Percentiles rank a stretch among this genome's conserved stretches.
phyloP scores from a whole-genome alignment of 2,113 vertebrate genomes.

The Eurypyga helias region DNA sequence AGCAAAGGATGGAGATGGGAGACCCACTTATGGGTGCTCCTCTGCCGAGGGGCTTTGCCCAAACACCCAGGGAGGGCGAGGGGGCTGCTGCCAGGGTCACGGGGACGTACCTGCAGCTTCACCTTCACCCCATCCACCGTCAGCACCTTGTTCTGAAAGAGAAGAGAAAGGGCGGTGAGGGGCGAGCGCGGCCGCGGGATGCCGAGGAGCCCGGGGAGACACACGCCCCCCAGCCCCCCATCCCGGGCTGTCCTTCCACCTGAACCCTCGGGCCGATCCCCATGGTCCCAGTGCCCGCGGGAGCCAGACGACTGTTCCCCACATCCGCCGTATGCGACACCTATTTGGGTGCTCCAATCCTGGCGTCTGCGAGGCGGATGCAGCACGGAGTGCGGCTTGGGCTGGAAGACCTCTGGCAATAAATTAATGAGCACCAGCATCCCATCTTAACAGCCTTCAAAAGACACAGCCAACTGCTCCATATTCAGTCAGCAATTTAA shows the following conservation, averaged over 20 bases:
- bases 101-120: slow-evolving; percentile 87
- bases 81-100: not conserved
- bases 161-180: not conserved
- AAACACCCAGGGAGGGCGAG: rapidly evolving
- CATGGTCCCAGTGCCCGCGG: not conserved
- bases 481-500: not conserved
- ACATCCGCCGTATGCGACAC: not conserved
- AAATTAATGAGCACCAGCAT: not conserved
- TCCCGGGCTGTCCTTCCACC: rapidly evolving
- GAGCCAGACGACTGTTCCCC: not conserved
- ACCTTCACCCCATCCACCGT: slow-evolving; percentile 90
- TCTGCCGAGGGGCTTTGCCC: not conserved
- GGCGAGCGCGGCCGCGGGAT: rapidly evolving
- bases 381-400: rapidly evolving
- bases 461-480: not conserved
- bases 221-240: not conserved
- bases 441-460: not conserved
- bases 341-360: not conserved
- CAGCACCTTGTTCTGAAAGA: slow-evolving; percentile 94
- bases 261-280: rapidly evolving
- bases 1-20: not conserved
- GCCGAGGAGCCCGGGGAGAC: rapidly evolving
- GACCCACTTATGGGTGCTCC: not conserved
- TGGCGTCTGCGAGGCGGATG: not conserved
- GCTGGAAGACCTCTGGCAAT: not conserved